Conservation (phyloP, 2,797 vertebrate genomes). For the Hemitrygon akajei region DNA sequence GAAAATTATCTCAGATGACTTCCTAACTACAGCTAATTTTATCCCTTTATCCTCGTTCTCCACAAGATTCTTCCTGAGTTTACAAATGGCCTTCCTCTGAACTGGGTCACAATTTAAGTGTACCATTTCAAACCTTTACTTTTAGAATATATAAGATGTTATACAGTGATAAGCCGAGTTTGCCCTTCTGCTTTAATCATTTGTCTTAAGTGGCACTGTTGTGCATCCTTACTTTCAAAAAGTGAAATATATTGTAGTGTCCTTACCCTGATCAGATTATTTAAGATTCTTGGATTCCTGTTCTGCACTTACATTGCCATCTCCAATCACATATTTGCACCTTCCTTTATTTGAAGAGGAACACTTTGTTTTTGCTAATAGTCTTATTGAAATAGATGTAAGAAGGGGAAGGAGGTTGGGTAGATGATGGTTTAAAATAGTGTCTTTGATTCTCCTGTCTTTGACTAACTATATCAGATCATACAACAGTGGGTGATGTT, state of each 20-base stretch:
- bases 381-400: not conserved
- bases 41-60: no score
- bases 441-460: no score
- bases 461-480: not conserved
- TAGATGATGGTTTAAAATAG: no score
- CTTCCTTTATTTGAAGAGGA: not conserved
- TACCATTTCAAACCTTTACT: not conserved
- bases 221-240: not conserved
- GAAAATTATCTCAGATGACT: not conserved
- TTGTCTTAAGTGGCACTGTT: not conserved
- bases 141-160: not conserved
- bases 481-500: not conserved
- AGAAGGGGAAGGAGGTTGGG: no score
- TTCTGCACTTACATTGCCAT: not conserved
- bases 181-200: not conserved
- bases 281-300: not conserved
- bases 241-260: not conserved
- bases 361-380: not conserved
- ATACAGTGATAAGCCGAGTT: not conserved
- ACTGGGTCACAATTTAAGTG: not conserved
- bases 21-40: not conserved
- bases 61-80: not conserved
- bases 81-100: not conserved
- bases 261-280: not conserved
- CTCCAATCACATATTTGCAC: not conserved